Evolutionary conservation across 1,140 invertebrate species (phyloP).

Genomic region (Drosophila mauritiana): DNA sequence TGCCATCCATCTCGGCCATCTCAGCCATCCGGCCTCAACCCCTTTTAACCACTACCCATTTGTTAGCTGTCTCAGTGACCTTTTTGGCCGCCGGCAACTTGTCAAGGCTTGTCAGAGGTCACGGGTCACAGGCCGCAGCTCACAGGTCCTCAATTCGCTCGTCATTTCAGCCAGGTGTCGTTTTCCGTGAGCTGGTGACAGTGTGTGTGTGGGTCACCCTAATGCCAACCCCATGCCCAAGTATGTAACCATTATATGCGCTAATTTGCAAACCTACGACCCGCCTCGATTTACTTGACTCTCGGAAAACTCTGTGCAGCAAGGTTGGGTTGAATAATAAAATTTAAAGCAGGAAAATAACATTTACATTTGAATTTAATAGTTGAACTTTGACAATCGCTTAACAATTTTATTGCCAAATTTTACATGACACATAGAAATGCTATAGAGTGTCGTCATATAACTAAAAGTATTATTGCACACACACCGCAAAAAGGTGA

Average conservation of each 20-base stretch:
- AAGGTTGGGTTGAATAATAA: background rate
- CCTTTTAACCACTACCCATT: constrained; percentile 29
- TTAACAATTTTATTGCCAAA: background rate
- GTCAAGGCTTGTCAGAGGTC: constrained; percentile 33
- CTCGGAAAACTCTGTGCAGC: constrained; percentile 12
- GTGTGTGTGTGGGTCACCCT: background rate
- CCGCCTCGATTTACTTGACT: constrained; percentile 2
- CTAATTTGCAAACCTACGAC: constrained; percentile 37
- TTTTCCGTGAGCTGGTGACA: background rate
- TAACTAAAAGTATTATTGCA: background rate
- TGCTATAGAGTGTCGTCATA: no score
- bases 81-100: constrained; percentile 34
- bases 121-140: background rate
- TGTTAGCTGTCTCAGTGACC: constrained; percentile 39
- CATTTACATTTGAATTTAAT: background rate
- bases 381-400: background rate
- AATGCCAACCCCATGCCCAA: background rate
- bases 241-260: constrained; percentile 45
- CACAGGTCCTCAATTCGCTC: background rate
- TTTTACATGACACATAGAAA: no score
- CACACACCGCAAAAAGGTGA: constrained; percentile 24
- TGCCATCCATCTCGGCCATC: constrained; percentile 6
- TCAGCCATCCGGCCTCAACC: background rate
- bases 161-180: constrained; percentile 23
- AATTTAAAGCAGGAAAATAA: background rate